phyloP scores from a whole-genome alignment of 2,113 vertebrate species.

The Lates calcarifer region DNA sequence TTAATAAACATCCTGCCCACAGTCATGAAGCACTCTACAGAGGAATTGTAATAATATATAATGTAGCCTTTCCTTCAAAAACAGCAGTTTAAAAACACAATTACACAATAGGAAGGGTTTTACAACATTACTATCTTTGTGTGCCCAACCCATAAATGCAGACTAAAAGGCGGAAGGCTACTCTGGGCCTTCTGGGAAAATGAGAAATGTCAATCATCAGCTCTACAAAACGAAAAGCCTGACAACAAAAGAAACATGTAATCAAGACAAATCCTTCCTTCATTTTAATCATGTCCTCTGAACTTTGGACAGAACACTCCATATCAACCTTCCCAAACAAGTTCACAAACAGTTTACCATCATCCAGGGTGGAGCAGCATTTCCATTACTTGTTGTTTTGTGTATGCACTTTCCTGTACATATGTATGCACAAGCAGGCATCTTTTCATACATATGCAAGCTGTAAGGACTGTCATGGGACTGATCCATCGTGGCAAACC shows the following conservation, averaged over 20 bases:
- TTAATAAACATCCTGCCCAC: conserved; percentile 27
- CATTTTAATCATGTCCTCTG: conserved; percentile 36
- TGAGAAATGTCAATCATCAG: conserved; percentile 55
- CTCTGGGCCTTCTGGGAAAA: conserved; percentile 32
- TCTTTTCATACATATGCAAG: not conserved
- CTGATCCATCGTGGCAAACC: conserved; percentile 7
- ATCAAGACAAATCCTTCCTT: conserved; percentile 58
- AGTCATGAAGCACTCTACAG: conserved; percentile 1
- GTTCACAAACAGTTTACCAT: conserved; percentile 11
- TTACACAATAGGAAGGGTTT: conserved; percentile 40
- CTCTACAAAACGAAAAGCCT: conserved; percentile 18
- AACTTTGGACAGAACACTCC: not conserved
- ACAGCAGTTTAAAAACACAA: conserved; percentile 30
- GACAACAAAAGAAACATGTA: conserved; percentile 48
- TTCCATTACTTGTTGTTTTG: not conserved
- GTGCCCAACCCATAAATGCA: conserved; percentile 26
- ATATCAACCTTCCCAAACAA: conserved; percentile 20
- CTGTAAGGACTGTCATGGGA: conserved; percentile 1
- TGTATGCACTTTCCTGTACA: not conserved
- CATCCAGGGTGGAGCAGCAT: conserved; percentile 6
- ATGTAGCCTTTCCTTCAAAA: conserved; percentile 14
- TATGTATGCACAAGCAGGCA: not conserved
- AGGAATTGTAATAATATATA: conserved; percentile 25
- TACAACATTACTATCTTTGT: conserved; percentile 26
- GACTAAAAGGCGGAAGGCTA: conserved; percentile 27